Conservation (phyloP, 2,113 vertebrate species). For the Hemichromis elongatus region DNA sequence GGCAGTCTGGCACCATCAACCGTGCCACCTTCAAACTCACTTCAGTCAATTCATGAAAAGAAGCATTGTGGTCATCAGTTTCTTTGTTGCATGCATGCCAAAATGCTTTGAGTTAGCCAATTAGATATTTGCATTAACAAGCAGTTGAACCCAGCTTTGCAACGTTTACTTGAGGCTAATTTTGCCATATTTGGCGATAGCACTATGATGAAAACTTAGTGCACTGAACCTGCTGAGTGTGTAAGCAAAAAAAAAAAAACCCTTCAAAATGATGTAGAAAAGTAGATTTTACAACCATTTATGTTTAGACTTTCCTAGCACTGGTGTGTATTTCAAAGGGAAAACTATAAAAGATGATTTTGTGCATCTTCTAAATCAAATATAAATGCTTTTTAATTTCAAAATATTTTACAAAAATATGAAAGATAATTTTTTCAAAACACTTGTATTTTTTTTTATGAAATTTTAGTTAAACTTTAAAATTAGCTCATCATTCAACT, state of each 20-base stretch:
- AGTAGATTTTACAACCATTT: background rate
- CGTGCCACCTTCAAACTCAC: accelerated
- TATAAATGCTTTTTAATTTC: background rate
- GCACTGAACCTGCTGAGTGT: background rate
- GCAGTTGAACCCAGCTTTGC: background rate
- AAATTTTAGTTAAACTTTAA: background rate
- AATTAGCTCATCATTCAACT: background rate
- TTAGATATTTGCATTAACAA: background rate
- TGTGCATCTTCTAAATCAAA: background rate
- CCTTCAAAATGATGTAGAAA: background rate
- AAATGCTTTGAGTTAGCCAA: background rate
- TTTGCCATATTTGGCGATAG: background rate
- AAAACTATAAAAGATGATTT: background rate
- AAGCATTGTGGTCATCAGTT: background rate
- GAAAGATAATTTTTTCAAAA: background rate
- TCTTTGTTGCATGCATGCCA: background rate
- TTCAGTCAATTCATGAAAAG: background rate
- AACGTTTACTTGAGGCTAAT: background rate
- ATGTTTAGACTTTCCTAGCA: background rate
- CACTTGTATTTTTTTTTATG: background rate
- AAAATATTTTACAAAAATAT: background rate
- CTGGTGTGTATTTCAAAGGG: background rate
- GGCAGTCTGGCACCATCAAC: background rate
- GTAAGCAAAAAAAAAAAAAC: accelerated
- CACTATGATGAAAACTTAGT: background rate